Base-by-base conservation (phyloP, 2,797 vertebrate species). In the Staurois parvus region DNA sequence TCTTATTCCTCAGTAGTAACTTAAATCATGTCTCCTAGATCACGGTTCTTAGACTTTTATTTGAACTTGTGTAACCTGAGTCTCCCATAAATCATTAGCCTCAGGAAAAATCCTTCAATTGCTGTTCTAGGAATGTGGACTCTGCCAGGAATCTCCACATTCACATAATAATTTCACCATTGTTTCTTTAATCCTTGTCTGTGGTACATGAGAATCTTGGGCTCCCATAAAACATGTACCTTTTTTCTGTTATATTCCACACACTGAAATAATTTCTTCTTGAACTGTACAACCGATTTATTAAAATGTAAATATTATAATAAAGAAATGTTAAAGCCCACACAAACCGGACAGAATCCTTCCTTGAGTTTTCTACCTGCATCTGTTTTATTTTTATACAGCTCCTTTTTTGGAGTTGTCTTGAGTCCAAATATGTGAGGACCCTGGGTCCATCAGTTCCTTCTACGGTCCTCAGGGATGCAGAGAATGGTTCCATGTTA, bases 31-130 rank as follows among this genome's bases (percentile, higher is more conserved):
- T 86, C 73, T 82, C 40, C 56, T 48, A 76, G 64, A 86, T 82
- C 79, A 76, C 67, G 37, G 34, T 77, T 82, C 66, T 62, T 66
- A 86, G 79, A 86, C 79, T 86, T 82, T 86, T 86, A 86, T 86
- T 77, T 83, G 85, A 86, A 86, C 79, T 72, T 83, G 67, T 86
- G 78, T 80, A 85, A 81, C 48, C 48, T 56, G 73, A 59, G 62
- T 81, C 64, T 76, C 28, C 59, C 64, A 85, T 85, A 85, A 85
- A 85, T 85, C 84, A 76, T 26, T 62, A 21, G 26, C 84, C 79
- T 56, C 45, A 62, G 84, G 66, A 81, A 81, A 85, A 85, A 67
- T 80, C 77, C 64, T 79, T 73, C 84, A 80, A 64, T 80, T 75
- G 45, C 69, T 79, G 56, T 72, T 84, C 28, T 68, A 72, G 56